phyloP scores from a whole-genome alignment of 92 coral and sea anemone species.

The Blastomussa wellsi region DNA sequence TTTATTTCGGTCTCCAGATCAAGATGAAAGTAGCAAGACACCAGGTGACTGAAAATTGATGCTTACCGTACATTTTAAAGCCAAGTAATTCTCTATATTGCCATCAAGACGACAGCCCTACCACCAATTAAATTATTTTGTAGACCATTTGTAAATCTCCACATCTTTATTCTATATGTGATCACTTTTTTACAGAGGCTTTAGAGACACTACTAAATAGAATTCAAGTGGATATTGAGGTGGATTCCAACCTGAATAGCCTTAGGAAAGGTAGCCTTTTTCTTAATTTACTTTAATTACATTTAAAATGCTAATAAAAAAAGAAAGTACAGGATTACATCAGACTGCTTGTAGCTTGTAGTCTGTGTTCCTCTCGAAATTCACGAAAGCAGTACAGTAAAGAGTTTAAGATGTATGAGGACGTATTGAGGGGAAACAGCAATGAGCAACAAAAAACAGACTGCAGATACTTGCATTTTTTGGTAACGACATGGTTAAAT shows the following conservation, averaged over 20 bases:
- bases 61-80: background rate
- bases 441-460: too few species aligned
- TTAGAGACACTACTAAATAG: slow-evolving; percentile 80
- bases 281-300: too few species aligned
- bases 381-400: too few species aligned
- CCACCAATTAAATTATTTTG: too few species aligned
- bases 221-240: slow-evolving; percentile 97
- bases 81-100: background rate
- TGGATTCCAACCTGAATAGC: slow-evolving; percentile 81
- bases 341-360: too few species aligned
- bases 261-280: slow-evolving; percentile 70
- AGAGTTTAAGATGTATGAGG: too few species aligned
- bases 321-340: too few species aligned
- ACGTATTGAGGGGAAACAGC: too few species aligned
- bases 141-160: background rate
- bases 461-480: too few species aligned
- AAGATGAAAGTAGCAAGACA: slow-evolving; percentile 53
- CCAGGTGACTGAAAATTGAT: slow-evolving; percentile 57
- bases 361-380: too few species aligned
- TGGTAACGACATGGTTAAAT: too few species aligned
- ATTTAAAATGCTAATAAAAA: too few species aligned
- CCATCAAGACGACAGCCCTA: background rate
- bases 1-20: slow-evolving; percentile 85
- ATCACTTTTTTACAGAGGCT: slow-evolving; percentile 51
- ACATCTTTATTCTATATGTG: background rate